These are phyloP conservation scores for Thunnus albacares DNA, from an alignment of 2,797 vertebrate species.

Conservation along the genomic window DNA sequence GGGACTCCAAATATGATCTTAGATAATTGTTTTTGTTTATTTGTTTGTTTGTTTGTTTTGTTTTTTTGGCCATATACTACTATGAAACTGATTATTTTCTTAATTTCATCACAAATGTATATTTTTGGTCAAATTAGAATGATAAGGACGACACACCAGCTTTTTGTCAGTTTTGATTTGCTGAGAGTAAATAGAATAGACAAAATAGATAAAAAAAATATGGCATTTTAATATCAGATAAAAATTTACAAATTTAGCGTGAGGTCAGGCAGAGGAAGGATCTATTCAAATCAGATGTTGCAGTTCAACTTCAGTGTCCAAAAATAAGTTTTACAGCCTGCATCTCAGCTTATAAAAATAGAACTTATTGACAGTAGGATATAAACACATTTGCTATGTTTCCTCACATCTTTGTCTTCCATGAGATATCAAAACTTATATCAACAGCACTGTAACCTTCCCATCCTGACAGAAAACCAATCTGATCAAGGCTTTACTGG, in stretches of 20 bases:
- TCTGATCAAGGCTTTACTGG: conserved; percentile 6
- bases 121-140: too few relatives aligned
- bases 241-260: too few relatives aligned
- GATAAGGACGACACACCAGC: neutral
- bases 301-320: too few relatives aligned
- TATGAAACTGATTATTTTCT: too few relatives aligned
- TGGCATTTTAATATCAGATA: neutral
- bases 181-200: neutral
- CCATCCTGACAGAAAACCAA: conserved; percentile 17
- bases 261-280: neutral
- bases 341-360: neutral
- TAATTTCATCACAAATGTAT: too few relatives aligned
- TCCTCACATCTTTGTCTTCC: neutral
- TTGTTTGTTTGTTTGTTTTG: too few relatives aligned
- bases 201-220: neutral
- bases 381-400: neutral
- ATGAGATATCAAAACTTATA: conserved; percentile 6
- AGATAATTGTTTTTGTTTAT: too few relatives aligned
- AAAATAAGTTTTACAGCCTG: too few relatives aligned
- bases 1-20: too few relatives aligned
- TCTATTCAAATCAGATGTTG: too few relatives aligned
- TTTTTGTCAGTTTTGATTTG: neutral
- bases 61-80: too few relatives aligned
- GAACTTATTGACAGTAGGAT: neutral
- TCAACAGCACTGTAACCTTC: neutral